Evolutionary conservation across 1,140 invertebrate species (phyloP), one percentile per base, ranked within the genome.

Genomic region (Magallana gigas): DNA sequence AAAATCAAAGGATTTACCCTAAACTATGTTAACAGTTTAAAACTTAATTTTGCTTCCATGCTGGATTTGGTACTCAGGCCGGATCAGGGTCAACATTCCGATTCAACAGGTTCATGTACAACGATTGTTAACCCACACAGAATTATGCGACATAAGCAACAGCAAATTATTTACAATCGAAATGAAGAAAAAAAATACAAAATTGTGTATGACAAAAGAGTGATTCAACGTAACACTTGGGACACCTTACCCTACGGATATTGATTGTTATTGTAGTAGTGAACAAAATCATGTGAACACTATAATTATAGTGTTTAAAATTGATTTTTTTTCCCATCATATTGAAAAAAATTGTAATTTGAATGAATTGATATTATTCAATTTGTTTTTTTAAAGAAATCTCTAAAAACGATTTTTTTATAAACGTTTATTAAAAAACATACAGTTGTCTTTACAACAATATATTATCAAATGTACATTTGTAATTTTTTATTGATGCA

Each of bases 1-100:
- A 91, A 91, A 83, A 86, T 91, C 29, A 59, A 86, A 76, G 90
- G 91, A 8, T 90, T 91, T 84, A 85, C 82, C 12, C 59, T 88
- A 8, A 90, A 91, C 83, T 87, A 86, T 29, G 81, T 36, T 16
- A 90, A 89, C 57, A 76, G 58, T 48, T 57, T 81, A 80, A 18
- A 87, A 23, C 76, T 90, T 5, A 90, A 90, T 48, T 88, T 90
- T 48, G 58, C 84, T 11, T 85, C 62, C 29, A 62, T 90, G n/a
- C 9, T 58, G 56, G 76, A 86, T 7, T 16, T 88, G 68, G 80
- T 89, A 29, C 9, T 64, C 14, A 18, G n/a, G 14, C 48, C 57
- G n/a, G 48, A 80, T 36, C 64, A 48, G 18, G 8, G 23, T 80
- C 6, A 83, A 76, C 7, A 80, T 56, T 12, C 36, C 12, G 23